Conservation (phyloP, 2,113 vertebrate species). For the Grallaria varia region DNA sequence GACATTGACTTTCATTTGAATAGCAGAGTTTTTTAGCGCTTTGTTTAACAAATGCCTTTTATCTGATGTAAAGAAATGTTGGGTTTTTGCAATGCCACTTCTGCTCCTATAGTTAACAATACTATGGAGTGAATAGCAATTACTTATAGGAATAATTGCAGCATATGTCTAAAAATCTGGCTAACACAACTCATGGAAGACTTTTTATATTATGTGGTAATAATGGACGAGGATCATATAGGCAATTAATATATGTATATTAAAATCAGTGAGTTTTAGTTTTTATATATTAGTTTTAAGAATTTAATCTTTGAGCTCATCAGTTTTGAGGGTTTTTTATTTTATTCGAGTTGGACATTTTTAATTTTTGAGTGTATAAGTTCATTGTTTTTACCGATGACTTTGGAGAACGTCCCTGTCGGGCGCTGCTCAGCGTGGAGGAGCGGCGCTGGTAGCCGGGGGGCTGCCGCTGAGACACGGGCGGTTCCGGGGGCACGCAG, state of each 20-base stretch:
- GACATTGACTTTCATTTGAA: not conserved
- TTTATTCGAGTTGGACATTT: not conserved
- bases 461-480: too few species aligned
- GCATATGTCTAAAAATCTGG: not conserved
- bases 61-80: not conserved
- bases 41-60: constrained; percentile 31
- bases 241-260: too few species aligned
- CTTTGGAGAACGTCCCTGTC: not conserved
- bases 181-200: not conserved
- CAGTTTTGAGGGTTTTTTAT: not conserved
- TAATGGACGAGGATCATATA: not conserved
- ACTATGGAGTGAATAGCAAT: not conserved
- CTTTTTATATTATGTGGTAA: not conserved
- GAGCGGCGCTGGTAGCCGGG: too few species aligned
- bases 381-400: not conserved
- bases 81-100: not conserved
- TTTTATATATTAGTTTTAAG: not conserved
- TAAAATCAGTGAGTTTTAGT: too few species aligned
- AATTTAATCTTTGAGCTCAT: not conserved
- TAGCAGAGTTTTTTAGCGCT: constrained; percentile 7
- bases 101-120: not conserved
- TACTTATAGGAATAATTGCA: not conserved
- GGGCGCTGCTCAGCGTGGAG: not conserved
- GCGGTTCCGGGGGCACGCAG: too few species aligned
- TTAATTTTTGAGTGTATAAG: not conserved